Evolutionary conservation across 2,113 vertebrate species (phyloP).

Genomic region (Pseudorectes ferrugineus): DNA sequence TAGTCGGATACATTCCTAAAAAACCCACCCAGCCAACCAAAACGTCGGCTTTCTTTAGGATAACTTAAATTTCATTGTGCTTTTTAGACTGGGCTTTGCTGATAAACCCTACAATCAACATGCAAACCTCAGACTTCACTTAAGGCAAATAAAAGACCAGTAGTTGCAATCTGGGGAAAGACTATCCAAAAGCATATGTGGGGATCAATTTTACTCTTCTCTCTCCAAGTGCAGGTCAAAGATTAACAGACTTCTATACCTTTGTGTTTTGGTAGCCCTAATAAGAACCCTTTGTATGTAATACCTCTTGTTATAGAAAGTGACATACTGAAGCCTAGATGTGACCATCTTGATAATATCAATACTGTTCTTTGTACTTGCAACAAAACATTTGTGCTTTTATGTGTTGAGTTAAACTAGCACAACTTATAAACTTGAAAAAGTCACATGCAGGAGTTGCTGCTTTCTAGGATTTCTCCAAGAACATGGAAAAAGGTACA

Average conservation of each 20-base stretch:
- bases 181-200: neutral
- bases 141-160: neutral
- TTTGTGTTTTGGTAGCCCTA: neutral
- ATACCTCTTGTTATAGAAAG: neutral
- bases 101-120: neutral
- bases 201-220: neutral
- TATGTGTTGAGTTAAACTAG: neutral
- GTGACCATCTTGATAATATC: neutral
- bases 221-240: neutral
- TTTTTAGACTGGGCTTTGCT: neutral
- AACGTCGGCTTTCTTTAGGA: neutral
- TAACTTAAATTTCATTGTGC: neutral
- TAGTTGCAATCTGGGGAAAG: neutral
- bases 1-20: neutral
- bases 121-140: neutral
- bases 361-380: neutral
- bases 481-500: neutral
- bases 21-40: neutral
- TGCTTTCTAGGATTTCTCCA: neutral
- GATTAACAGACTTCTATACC: neutral
- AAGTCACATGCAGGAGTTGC: fast-evolving
- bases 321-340: neutral
- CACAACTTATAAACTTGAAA: neutral
- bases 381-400: neutral
- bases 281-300: neutral